Evolutionary conservation across 2,797 vertebrate species (phyloP), one percentile per base, ranked within the genome.

Genomic region (Nothura maculosa): DNA sequence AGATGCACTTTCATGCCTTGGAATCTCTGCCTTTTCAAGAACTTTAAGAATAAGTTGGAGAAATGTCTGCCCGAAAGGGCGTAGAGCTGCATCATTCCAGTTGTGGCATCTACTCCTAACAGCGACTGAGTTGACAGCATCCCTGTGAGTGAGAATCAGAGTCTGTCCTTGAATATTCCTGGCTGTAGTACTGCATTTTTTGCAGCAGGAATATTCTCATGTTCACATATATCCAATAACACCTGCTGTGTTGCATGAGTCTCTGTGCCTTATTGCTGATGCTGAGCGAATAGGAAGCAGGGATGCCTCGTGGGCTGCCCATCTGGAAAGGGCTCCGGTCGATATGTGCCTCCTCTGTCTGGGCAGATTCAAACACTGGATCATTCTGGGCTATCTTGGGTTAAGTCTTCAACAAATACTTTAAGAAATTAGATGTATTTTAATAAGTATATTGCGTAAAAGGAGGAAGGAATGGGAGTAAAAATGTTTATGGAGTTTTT

Each of bases 221-320:
- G 66, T 72, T 48, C 27, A 66, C 55, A 32, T 34, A 24, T 34
- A 24, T 61, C 1, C 4, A 24, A 13, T 50, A 38, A 20, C 12
- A 24, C 7, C 22, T 2, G 0, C 38, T 61, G 9, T 30, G 47
- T 52, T 43, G 28, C 34, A 3, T 34, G 64, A 62, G 10, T 34
- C 24, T 47, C 47, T 20, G 10, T 47, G 47, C 47, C 22, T 12
- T 25, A 24, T 25, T 2, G 43, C 62, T 27, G 43, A n/a, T 47
- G 30, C 19, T 18, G 50, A 28, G 18, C 25, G 36, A 45, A 30
- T 27, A 54, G 28, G 54, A 28, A 18, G 42, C 7, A 27, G 55
- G 48, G 32, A 5, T 24, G 27, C 10, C 15, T 38, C 0, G 0
- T 2, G 45, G 30, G 22, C 12, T 20, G 47, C 30, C 5, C n/a